These are phyloP conservation scores for Archips crataeganus DNA, from an alignment of 2,888 invertebrate species.

Conservation along the genomic window DNA sequence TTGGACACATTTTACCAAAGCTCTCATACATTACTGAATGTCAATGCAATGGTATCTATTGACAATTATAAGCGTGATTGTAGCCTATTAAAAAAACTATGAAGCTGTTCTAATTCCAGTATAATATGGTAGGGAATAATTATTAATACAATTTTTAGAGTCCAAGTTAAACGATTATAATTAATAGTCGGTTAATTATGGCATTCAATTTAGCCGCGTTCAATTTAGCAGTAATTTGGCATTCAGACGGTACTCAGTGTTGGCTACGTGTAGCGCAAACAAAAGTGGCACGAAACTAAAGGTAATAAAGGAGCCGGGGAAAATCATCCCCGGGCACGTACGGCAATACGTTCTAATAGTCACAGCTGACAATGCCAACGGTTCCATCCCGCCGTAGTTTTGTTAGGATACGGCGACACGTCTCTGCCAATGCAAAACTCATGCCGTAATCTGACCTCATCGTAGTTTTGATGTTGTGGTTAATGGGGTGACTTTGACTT, in stretches of 20 bases:
- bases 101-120: constrained; percentile 25
- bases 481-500: not conserved
- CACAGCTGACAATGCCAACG: constrained; percentile 67
- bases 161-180: constrained; percentile 58
- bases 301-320: constrained; percentile 69
- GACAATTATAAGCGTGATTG: not conserved
- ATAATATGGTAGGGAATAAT: constrained; percentile 53
- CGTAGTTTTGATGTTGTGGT: constrained; percentile 15
- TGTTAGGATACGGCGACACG: constrained; percentile 65
- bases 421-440: constrained; percentile 73
- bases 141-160: constrained; percentile 57
- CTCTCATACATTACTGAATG: not conserved
- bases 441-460: constrained; percentile 53
- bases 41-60: not conserved
- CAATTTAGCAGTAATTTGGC: constrained; percentile 58
- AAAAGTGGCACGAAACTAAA: constrained; percentile 72
- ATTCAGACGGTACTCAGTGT: constrained; percentile 61
- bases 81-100: constrained; percentile 8
- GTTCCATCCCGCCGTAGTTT: constrained; percentile 71
- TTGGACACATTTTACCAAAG: not conserved
- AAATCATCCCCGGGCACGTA: constrained; percentile 73
- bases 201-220: constrained; percentile 51
- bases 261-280: constrained; percentile 70
- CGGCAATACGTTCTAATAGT: constrained; percentile 80
- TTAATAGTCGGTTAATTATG: constrained; percentile 55